Evolutionary conservation across 2,113 vertebrate genomes (phyloP).

Genomic region (Anarrhichthys ocellatus): DNA sequence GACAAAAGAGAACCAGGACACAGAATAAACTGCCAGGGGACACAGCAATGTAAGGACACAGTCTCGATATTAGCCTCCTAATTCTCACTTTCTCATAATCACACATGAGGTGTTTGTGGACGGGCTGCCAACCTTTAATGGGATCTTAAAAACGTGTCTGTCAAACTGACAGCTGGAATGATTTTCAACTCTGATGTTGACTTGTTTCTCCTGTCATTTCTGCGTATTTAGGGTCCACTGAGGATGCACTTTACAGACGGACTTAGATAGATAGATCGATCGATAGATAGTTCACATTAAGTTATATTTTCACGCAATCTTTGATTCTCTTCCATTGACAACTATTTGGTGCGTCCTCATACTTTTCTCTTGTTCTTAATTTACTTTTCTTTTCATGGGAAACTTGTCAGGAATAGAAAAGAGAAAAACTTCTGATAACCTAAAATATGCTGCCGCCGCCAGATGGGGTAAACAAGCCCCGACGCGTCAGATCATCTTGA

Average conservation of each 20-base stretch:
- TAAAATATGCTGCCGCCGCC: background rate
- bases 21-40: background rate
- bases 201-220: background rate
- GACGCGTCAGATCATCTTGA: constrained; percentile 10
- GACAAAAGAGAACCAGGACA: background rate
- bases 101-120: background rate
- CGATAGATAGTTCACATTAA: background rate
- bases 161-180: constrained; percentile 1
- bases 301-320: background rate
- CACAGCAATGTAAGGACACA: constrained; percentile 38
- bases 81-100: background rate
- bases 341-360: background rate
- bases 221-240: background rate
- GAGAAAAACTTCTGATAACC: background rate
- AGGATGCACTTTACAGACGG: background rate
- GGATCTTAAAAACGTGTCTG: background rate
- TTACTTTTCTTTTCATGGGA: background rate
- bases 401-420: background rate
- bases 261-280: no score
- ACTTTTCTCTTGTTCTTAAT: background rate
- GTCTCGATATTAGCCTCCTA: background rate
- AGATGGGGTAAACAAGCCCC: constrained; percentile 24
- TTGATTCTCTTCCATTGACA: background rate
- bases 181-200: background rate
- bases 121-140: background rate